These are phyloP conservation scores for Antitype chi DNA, from an alignment of 2,888 invertebrate genomes.

Conservation along the genomic window DNA sequence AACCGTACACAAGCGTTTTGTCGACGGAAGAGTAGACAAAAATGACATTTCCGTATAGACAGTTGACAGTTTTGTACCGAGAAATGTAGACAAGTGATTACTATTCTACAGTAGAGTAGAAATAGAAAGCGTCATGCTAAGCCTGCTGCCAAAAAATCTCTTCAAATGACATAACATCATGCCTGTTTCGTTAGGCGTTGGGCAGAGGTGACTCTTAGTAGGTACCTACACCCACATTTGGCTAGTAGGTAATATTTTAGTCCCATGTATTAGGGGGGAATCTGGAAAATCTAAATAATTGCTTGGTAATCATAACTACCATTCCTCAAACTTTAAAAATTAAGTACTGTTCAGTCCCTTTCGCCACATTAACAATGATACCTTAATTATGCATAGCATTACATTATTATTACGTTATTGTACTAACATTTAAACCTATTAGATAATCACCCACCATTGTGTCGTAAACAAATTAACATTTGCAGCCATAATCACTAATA, in stretches of 20 bases:
- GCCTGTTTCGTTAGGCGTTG: neutral
- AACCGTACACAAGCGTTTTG: too few relatives aligned
- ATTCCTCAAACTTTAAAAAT: neutral
- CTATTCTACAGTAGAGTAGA: too few relatives aligned
- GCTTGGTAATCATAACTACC: neutral
- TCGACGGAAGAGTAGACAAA: too few relatives aligned
- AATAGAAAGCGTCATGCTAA: too few relatives aligned
- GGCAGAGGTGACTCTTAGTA: neutral
- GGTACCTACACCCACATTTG: neutral
- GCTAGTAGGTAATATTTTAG: neutral
- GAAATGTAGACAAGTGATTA: too few relatives aligned
- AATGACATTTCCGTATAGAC: too few relatives aligned
- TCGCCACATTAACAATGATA: slow-evolving; percentile 12
- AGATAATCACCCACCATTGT: slow-evolving; percentile 51
- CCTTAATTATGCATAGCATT: slow-evolving; percentile 14
- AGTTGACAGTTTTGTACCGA: too few relatives aligned
- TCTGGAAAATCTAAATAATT: neutral
- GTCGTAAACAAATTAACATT: slow-evolving; percentile 32
- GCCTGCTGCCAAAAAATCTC: too few relatives aligned
- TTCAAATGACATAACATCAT: neutral
- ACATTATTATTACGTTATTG: slow-evolving; percentile 38
- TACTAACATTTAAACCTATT: slow-evolving; percentile 41
- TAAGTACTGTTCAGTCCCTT: slow-evolving; percentile 1
- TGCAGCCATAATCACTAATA: slow-evolving; percentile 12
- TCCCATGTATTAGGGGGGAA: neutral